These are phyloP conservation scores for Adelges cooleyi DNA, from an alignment of 1,140 invertebrate genomes.

Conservation along the genomic window DNA sequence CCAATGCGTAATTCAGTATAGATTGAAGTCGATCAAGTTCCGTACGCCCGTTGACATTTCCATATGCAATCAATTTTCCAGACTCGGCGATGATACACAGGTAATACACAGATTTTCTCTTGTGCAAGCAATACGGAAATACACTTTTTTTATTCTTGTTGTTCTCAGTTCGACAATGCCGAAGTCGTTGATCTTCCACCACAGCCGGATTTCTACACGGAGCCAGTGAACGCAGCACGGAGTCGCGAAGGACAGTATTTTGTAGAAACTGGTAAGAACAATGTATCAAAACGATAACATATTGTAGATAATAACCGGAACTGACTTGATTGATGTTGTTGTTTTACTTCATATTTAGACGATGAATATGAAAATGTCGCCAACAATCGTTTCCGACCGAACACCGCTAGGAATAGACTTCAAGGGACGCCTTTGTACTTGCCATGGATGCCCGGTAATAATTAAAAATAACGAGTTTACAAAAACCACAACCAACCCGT, in stretches of 20 bases:
- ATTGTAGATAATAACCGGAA: too few species aligned
- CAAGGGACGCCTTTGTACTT: conserved; percentile 18
- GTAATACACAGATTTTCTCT: too few species aligned
- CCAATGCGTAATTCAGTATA: conserved; percentile 5
- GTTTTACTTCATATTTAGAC: background rate
- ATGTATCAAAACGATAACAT: too few species aligned
- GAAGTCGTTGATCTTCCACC: background rate
- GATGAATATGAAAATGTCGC: background rate
- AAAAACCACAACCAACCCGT: too few species aligned
- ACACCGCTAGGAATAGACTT: background rate
- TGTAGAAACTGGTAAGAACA: too few species aligned
- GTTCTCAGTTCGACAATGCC: background rate
- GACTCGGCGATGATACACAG: background rate
- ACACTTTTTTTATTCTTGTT: background rate
- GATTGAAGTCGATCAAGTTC: conserved; percentile 6
- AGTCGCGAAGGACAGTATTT: background rate
- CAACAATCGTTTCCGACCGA: background rate
- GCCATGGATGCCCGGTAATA: conserved; percentile 6
- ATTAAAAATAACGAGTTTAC: too few species aligned
- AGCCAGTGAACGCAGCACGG: background rate
- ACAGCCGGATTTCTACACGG: background rate
- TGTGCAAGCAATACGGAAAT: background rate
- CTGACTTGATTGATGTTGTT: too few species aligned
- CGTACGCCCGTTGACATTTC: background rate
- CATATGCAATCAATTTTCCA: background rate